Base-by-base conservation (phyloP, 2,113 vertebrate species). In the Microtus oregoni region DNA sequence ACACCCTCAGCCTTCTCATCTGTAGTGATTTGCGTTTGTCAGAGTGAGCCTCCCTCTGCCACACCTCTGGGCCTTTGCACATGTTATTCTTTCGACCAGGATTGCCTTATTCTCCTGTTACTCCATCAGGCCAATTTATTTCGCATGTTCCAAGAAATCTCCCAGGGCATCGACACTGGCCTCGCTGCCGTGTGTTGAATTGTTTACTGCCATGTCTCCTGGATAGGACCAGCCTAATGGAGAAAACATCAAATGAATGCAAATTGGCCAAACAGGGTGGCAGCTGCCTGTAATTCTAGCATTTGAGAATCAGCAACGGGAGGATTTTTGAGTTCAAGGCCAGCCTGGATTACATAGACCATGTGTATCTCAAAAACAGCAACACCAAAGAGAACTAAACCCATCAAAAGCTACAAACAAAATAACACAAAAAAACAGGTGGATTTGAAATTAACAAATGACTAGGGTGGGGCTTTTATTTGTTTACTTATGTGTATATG, bases 21-120 rank as follows among this genome's bases (percentile, higher is more conserved):
- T 35, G 52, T 47, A 86, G 76, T 68, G 55, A 70, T 67, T 81
- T 81, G 41, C n/a, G 52, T 70, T 96, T 90, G 75, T 7, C 72
- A 82, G 83, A 89, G 14, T 70, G 81, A 61, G 9, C n/a, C 19
- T 88, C 94, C 44, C 30, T 86, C 50, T 55, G 5, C 55, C 70
- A 35, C 79, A 79, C 65, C 47, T 87, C 86, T 81, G 90, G 88
- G 72, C 41, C 91, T 96, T 97, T 94, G 86, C 89, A 92, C 22
- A 52, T 93, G 76, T 81, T 90, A 6, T 77, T 77, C 67, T 58
- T 79, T 76, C 24, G 15, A 78, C 47, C 58, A 70, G 38, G 79
- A 93, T 73, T 76, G 91, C 78, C 68, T 96, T 65, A 58, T 35
- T 86, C 30, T 92, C 15, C 72, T 87, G 65, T 50, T 92, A 70